These are phyloP conservation scores for Agrilus cyanescens DNA, from an alignment of 2,888 invertebrate genomes.

Conservation along the genomic window DNA sequence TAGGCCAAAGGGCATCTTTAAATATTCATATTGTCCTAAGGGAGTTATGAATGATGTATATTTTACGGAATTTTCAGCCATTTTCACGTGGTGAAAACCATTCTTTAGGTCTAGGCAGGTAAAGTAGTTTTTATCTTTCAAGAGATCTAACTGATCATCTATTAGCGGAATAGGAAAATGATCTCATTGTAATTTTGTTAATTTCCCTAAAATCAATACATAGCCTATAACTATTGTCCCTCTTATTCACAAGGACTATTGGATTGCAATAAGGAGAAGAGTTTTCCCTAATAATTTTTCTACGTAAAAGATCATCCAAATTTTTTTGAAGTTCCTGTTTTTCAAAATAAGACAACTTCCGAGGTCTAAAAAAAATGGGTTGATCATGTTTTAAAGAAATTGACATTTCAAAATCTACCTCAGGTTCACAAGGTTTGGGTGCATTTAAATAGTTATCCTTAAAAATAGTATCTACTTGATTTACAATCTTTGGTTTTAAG, in stretches of 20 bases:
- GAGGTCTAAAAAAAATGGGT: slow-evolving; percentile 8
- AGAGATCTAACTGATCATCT: slow-evolving; percentile 19
- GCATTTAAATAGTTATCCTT: too few relatives aligned
- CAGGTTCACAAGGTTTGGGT: too few relatives aligned
- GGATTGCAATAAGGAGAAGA: slow-evolving; percentile 19
- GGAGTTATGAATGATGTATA: slow-evolving; percentile 23
- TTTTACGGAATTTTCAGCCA: slow-evolving; percentile 18
- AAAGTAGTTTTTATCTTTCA: slow-evolving; percentile 19
- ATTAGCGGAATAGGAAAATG: slow-evolving; percentile 19
- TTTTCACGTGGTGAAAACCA: slow-evolving; percentile 21
- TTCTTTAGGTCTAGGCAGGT: slow-evolving; percentile 21
- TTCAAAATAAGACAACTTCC: slow-evolving; percentile 15
- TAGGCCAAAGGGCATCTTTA: slow-evolving; percentile 20
- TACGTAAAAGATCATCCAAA: slow-evolving; percentile 12
- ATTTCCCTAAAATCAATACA: too few relatives aligned
- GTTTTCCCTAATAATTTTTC: slow-evolving; percentile 21
- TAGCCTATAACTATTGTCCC: slow-evolving; percentile 16
- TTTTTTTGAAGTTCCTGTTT: slow-evolving; percentile 12
- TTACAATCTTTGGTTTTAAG: too few relatives aligned
- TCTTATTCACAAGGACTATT: slow-evolving; percentile 18
- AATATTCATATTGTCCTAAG: slow-evolving; percentile 19
- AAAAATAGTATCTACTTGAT: too few relatives aligned
- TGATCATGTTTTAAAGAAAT: slow-evolving; percentile 2
- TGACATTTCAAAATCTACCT: too few relatives aligned
- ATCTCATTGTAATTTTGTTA: too few relatives aligned